These are phyloP conservation scores for Bolinopsis microptera DNA, from an alignment of 37 sponge, comb jelly and placozoan genomes.

Conservation along the genomic window DNA sequence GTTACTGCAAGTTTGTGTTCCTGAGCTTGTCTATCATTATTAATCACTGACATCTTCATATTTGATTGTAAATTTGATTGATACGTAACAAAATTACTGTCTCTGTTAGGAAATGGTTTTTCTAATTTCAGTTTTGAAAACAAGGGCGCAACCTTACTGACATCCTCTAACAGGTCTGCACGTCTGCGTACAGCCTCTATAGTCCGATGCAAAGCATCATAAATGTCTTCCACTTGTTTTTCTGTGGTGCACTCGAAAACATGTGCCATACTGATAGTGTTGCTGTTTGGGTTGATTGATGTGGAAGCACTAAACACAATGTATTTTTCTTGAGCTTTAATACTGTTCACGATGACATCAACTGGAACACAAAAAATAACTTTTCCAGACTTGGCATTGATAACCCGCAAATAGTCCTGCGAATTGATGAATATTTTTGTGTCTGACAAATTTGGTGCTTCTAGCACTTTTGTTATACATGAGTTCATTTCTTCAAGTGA, in stretches of 20 bases:
- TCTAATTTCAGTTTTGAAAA: not conserved
- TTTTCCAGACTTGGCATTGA: not conserved
- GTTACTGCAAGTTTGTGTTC: not conserved
- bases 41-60: not conserved
- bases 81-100: not conserved
- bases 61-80: not conserved
- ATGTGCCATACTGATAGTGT: slow-evolving; percentile 21
- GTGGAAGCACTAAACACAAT: slow-evolving; percentile 17
- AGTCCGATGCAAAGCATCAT: not conserved
- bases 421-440: slow-evolving; percentile 8
- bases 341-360: slow-evolving; percentile 12
- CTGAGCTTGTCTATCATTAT: not conserved
- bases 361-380: not conserved
- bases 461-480: not conserved
- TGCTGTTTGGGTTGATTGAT: not conserved
- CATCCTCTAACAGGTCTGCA: not conserved
- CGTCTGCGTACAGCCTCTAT: not conserved
- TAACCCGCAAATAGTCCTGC: not conserved
- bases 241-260: not conserved
- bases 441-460: not conserved
- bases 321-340: not conserved
- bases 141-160: not conserved
- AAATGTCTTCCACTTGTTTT: not conserved
- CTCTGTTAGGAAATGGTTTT: not conserved
- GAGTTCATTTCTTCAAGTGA: not conserved